Conservation (phyloP, 1,140 invertebrate genomes). For the Mercenaria mercenaria region DNA sequence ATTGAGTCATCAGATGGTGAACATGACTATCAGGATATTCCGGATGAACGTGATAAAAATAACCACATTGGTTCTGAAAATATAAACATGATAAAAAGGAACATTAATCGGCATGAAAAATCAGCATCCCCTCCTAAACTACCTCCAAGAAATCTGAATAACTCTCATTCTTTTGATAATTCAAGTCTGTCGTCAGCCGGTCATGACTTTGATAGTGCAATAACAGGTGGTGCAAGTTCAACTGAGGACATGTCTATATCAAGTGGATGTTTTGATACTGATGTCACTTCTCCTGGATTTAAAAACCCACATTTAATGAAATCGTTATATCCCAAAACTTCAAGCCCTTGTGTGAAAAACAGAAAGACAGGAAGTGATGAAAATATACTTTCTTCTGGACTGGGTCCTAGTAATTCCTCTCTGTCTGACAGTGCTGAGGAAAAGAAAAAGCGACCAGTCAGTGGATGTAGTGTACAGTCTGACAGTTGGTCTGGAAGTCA, state of each 20-base stretch:
- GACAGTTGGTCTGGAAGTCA: conserved; percentile 42
- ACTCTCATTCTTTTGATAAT: conserved; percentile 53
- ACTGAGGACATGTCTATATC: conserved; percentile 59
- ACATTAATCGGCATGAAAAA: not conserved
- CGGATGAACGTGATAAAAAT: conserved; percentile 7
- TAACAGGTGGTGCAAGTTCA: conserved; percentile 56
- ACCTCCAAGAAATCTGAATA: conserved; percentile 61
- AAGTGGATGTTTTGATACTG: conserved; percentile 47
- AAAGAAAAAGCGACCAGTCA: conserved; percentile 44
- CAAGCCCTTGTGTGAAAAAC: conserved; percentile 48
- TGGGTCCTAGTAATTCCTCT: conserved; percentile 3
- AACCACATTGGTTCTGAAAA: not conserved
- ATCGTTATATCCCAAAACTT: conserved; percentile 47
- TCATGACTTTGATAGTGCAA: conserved; percentile 59
- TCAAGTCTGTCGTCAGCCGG: conserved; percentile 59
- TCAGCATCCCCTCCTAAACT: conserved; percentile 52
- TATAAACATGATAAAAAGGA: not conserved
- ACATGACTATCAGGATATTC: conserved; percentile 65
- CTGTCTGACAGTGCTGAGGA: conserved; percentile 30
- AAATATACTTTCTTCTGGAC: conserved; percentile 26
- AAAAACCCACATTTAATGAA: conserved; percentile 32
- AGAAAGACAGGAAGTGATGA: conserved; percentile 43
- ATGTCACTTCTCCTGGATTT: conserved; percentile 20
- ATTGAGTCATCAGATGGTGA: conserved; percentile 2
- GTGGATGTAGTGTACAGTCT: conserved; percentile 53